A percentile compares a stretch with the other conserved stretches of the same genome.
These are phyloP conservation scores for Agapetus fuscipes DNA, from an alignment of 2,888 invertebrate species.

Conservation along the genomic window DNA sequence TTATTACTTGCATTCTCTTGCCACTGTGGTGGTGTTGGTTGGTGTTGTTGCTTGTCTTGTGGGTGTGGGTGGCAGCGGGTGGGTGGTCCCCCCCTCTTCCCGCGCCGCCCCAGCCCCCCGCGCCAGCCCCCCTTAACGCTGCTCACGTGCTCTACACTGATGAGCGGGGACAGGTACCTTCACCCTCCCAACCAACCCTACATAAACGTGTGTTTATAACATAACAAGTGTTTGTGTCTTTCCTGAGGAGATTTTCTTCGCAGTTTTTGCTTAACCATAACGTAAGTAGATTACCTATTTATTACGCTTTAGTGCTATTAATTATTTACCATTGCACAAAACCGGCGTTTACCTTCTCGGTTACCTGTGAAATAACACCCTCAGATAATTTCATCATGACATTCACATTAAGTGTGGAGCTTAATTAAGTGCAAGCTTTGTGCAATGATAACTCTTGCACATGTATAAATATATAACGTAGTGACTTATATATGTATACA, in stretches of 20 bases:
- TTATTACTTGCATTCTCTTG: conserved; percentile 2
- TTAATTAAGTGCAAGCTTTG: no score
- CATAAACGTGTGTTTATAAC: conserved; percentile 13
- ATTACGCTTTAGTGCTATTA: conserved; percentile 10
- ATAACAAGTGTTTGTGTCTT: conserved; percentile 14
- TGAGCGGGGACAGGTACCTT: conserved; percentile 88
- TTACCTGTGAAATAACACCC: background rate
- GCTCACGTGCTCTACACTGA: conserved; percentile 93
- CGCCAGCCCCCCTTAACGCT: conserved; percentile 75
- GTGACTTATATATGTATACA: no score
- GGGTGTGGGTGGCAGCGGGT: background rate
- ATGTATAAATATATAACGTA: no score
- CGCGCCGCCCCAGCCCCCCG: conserved; percentile 30
- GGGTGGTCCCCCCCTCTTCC: conserved; percentile 1
- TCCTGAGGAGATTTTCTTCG: conserved; percentile 11
- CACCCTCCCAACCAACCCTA: conserved; percentile 14
- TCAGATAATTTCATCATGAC: no score
- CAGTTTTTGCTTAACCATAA: conserved; percentile 17
- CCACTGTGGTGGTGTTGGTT: conserved; percentile 10
- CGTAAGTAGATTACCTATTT: conserved; percentile 19
- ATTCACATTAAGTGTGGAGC: no score
- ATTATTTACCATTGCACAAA: background rate
- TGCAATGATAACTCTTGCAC: no score
- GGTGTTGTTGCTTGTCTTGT: conserved; percentile 17
- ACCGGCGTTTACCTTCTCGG: background rate